A percentile compares a stretch with the other conserved stretches of the same genome.
Conservation (phyloP, 1,140 invertebrate genomes). For the Temnothorax longispinosus region DNA sequence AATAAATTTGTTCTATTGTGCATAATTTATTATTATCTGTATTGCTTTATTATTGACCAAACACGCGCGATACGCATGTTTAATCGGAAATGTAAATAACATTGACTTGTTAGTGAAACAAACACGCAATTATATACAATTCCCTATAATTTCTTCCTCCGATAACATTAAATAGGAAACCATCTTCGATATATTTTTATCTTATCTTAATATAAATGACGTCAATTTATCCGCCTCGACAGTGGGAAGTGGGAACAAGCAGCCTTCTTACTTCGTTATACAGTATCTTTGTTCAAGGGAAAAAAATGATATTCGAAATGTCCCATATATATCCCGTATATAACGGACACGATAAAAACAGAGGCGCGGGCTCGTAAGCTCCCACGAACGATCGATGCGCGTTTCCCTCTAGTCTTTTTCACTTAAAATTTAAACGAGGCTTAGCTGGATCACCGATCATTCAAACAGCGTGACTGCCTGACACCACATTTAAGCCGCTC, state of each 20-base stretch:
- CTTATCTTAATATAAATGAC: neutral
- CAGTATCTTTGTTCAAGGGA: neutral
- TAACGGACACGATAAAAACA: constrained; percentile 54
- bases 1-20: constrained; percentile 6
- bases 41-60: neutral
- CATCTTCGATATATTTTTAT: neutral
- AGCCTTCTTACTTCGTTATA: neutral
- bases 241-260: neutral
- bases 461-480: constrained; percentile 61
- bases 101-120: neutral
- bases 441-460: constrained; percentile 63
- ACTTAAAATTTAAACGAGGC: constrained; percentile 65
- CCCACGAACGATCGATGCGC: constrained; percentile 57
- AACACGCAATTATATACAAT: neutral
- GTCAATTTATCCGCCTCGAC: neutral
- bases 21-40: constrained; percentile 9
- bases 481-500: constrained; percentile 60
- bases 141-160: no score
- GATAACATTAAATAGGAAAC: neutral
- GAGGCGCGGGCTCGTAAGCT: constrained; percentile 50
- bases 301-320: constrained; percentile 11
- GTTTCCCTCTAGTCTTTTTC: constrained; percentile 49
- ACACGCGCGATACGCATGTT: neutral
- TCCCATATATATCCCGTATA: constrained; percentile 29
- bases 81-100: neutral